Evolutionary conservation across 2,797 vertebrate species (phyloP).

Genomic region (Alfaro cultratus): DNA sequence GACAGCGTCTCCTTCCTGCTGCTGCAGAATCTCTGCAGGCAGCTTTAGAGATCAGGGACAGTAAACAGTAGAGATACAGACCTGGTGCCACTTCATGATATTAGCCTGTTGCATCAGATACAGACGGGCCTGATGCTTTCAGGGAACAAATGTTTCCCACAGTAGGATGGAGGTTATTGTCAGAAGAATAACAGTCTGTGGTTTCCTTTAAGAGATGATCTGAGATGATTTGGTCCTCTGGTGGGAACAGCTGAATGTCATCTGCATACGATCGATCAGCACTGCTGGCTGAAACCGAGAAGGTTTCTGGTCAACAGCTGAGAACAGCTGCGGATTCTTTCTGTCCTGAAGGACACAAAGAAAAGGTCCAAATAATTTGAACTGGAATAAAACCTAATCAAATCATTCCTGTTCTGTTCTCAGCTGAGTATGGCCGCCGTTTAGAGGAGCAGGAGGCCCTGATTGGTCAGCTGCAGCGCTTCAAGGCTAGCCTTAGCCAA

Average conservation of each 20-base stretch:
- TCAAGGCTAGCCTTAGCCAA: constrained; percentile 80
- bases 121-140: too few species aligned
- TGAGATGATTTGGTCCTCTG: neutral
- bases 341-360: neutral
- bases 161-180: too few species aligned
- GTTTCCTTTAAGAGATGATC: neutral
- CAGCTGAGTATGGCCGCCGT: constrained; percentile 83
- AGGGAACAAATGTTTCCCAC: too few species aligned
- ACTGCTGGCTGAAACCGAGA: too few species aligned
- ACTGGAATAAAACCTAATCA: neutral
- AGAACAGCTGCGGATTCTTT: too few species aligned
- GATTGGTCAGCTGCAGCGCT: constrained; percentile 84
- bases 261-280: neutral
- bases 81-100: neutral
- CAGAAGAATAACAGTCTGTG: too few species aligned
- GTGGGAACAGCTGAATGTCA: neutral
- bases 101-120: too few species aligned
- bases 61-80: neutral
- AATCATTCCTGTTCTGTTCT: neutral
- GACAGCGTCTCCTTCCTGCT: too few species aligned
- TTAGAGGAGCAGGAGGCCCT: constrained; percentile 85
- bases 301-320: too few species aligned
- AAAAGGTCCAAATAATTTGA: neutral
- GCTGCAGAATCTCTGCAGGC: too few species aligned
- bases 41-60: too few species aligned